Conservation (phyloP, 2,113 vertebrate genomes). For the Lota lota region DNA sequence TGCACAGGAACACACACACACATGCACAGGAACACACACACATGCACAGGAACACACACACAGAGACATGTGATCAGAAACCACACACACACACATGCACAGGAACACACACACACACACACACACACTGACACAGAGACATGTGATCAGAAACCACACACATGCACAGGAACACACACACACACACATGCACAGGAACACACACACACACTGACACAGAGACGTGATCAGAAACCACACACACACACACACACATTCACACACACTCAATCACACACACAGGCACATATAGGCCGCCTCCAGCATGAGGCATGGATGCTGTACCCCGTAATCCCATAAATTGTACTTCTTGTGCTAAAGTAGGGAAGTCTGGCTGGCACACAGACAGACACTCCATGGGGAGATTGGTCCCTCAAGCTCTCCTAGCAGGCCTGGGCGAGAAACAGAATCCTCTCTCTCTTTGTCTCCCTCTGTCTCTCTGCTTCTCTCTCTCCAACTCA, state of each 20-base stretch:
- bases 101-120: too few species aligned
- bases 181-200: too few species aligned
- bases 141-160: too few species aligned
- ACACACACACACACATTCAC: neutral
- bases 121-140: too few species aligned
- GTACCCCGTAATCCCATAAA: constrained; percentile 66
- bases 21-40: neutral
- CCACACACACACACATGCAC: too few species aligned
- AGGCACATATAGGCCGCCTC: constrained; percentile 18
- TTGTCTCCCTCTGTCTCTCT: too few species aligned
- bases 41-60: neutral
- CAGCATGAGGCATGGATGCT: constrained; percentile 49
- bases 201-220: too few species aligned
- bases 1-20: constrained; percentile 8
- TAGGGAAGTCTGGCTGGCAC: constrained; percentile 56
- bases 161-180: too few species aligned
- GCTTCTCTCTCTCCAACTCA: too few species aligned
- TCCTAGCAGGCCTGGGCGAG: constrained; percentile 42
- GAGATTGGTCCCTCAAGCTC: constrained; percentile 44
- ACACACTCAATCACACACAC: neutral
- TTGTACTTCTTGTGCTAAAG: constrained; percentile 60
- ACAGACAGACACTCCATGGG: constrained; percentile 44
- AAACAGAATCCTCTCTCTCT: constrained; percentile 9
- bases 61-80: too few species aligned
- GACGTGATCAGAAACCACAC: neutral